Conservation (phyloP, 2,888 invertebrate genomes). For the Andrena bicolor region DNA sequence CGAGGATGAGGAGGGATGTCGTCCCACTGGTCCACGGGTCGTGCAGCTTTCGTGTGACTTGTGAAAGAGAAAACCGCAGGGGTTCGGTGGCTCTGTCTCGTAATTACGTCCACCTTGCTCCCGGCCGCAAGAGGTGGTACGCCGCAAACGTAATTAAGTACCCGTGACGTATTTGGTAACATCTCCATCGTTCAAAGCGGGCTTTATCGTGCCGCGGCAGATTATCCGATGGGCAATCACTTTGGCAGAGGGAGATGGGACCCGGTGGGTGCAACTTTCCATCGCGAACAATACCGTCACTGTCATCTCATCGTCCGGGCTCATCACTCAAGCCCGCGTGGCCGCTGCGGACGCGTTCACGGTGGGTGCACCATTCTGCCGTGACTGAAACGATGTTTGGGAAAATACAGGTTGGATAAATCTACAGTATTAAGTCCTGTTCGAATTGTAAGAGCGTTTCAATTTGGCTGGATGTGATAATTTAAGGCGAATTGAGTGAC, state of each 20-base stretch:
- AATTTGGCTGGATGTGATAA: too few relatives aligned
- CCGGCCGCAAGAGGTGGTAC: slow-evolving; percentile 36
- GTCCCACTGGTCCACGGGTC: too few relatives aligned
- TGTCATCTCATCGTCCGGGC: slow-evolving; percentile 78
- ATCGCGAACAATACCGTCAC: slow-evolving; percentile 77
- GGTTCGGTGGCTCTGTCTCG: neutral
- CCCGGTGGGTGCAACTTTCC: slow-evolving; percentile 55
- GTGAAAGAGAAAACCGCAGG: slow-evolving; percentile 12
- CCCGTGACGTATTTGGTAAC: slow-evolving; percentile 61
- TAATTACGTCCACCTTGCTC: slow-evolving; percentile 13
- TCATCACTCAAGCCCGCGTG: slow-evolving; percentile 80
- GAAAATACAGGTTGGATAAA: neutral
- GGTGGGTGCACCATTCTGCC: neutral
- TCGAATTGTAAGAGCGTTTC: too few relatives aligned
- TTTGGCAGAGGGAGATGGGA: slow-evolving; percentile 60
- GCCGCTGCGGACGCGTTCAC: slow-evolving; percentile 7
- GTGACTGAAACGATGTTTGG: neutral
- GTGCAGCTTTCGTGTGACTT: neutral
- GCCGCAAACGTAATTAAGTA: slow-evolving; percentile 66
- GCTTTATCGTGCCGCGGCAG: slow-evolving; percentile 62
- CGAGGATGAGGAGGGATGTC: too few relatives aligned
- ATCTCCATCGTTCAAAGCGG: slow-evolving; percentile 50
- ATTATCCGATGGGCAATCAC: slow-evolving; percentile 82
- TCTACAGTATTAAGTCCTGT: too few relatives aligned
- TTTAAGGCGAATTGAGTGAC: too few relatives aligned